Percentiles rank a stretch among this genome's conserved stretches.
Evolutionary conservation across 2,113 vertebrate genomes (phyloP).

Genomic region (Struthidea cinerea): DNA sequence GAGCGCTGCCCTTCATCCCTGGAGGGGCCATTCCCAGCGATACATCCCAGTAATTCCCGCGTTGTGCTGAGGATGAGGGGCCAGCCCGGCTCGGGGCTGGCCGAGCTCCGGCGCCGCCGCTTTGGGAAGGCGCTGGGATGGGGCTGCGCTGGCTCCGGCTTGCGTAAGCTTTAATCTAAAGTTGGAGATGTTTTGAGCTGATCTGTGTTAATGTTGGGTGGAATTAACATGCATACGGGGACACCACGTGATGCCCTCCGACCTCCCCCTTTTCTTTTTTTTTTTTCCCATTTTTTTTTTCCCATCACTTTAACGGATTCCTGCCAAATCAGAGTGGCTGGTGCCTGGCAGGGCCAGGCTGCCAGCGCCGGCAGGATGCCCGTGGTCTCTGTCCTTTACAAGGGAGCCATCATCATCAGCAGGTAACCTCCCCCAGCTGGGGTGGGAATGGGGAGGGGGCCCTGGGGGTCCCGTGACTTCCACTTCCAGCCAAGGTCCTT

Average conservation of each 20-base stretch:
- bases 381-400: conserved; percentile 40
- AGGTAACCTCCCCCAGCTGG: background rate
- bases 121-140: background rate
- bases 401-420: conserved; percentile 65
- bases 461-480: background rate
- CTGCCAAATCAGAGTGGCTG: background rate
- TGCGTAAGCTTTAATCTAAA: conserved; percentile 65
- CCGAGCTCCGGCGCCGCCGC: accelerated
- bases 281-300: no score
- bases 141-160: background rate
- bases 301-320: background rate
- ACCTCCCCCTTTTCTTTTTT: background rate
- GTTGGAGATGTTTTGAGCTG: conserved; percentile 50
- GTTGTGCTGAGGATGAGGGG: accelerated
- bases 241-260: conserved; percentile 15
- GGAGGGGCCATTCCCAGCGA: background rate
- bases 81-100: background rate
- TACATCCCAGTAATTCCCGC: accelerated
- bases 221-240: conserved; percentile 53
- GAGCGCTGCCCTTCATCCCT: accelerated
- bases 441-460: background rate
- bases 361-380: conserved; percentile 1
- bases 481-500: background rate
- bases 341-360: background rate
- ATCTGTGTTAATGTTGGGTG: conserved; percentile 59